Base-by-base conservation (phyloP, 2,888 invertebrate genomes). In the Hecatera dysodea region DNA sequence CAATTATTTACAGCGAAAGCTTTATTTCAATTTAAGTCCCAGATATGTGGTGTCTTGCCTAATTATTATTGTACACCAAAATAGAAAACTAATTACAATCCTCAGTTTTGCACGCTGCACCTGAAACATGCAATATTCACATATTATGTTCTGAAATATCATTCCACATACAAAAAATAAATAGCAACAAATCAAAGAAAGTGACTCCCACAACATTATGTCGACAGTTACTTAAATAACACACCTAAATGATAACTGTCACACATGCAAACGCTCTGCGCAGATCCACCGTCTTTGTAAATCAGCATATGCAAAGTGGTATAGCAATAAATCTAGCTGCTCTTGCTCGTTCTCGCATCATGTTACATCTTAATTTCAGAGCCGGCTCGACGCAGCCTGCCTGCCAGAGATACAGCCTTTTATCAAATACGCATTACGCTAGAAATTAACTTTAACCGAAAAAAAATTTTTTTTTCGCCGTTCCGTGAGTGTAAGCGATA, bases 261-360 rank as follows among this genome's bases (percentile, higher is more conserved):
- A 87, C 88, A 92, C 87, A 80, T 78, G 78, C 80, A 86, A 79
- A 91, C 79, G 71, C 94, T 93, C 92, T 68, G 71, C 88, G 84
- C 79, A 89, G 84, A 77, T 88, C 90, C 90, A 80, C 86, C 90
- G 92, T 93, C 95, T 96, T 96, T 96, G 96, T 96, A 96, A 96
- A 96, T 96, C 96, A 96, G 96, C 96, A 96, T 96, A 96, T 96
- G 96, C 96, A 96, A 96, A 96, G 96, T 96, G 96, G 96, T 95
- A 95, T 94, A 94, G 96, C 94, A 95, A 96, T 96, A 96, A 96
- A 96, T 96, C 96, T 96, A 94, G 93, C 92, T 90, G 96, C 93
- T 95, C 95, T 96, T 95, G 96, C 96, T 96, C 96, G 96, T 96
- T 96, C 96, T 95, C 96, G 96, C 96, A 96, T 96, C 96, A 96